These are phyloP conservation scores for Rhodinocichla rosea DNA, from an alignment of 2,113 vertebrate genomes.

Conservation along the genomic window DNA sequence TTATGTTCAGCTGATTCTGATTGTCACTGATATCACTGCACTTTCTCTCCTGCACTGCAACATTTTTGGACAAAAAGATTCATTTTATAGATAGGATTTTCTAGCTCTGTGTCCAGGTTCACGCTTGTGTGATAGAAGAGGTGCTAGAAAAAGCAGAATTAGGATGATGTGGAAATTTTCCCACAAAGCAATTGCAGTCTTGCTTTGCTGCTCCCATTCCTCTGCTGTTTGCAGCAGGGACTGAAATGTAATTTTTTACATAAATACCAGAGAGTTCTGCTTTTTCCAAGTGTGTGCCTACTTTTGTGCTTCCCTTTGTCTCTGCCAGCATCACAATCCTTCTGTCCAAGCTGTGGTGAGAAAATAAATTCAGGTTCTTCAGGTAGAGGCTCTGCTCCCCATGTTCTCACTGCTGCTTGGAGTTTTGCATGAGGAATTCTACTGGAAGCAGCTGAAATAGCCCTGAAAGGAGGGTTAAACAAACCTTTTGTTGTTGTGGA, in stretches of 20 bases:
- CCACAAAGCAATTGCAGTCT: neutral
- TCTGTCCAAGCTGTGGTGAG: neutral
- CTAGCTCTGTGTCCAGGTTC: neutral
- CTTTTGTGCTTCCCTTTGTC: neutral
- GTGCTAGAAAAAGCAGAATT: neutral
- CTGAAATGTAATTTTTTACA: neutral
- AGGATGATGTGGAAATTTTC: neutral
- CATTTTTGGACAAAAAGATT: neutral
- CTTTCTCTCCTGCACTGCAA: neutral
- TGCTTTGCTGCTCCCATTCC: neutral
- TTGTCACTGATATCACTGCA: neutral
- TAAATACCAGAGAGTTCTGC: neutral
- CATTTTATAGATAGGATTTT: neutral
- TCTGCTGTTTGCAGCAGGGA: neutral
- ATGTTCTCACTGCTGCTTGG: neutral
- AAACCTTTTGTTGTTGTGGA: neutral
- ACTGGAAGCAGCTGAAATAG: neutral
- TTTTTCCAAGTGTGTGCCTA: neutral
- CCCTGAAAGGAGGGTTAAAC: neutral
- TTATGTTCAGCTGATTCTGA: neutral
- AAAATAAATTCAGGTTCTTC: neutral
- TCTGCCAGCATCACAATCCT: neutral
- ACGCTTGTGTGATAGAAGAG: neutral
- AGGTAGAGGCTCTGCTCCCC: neutral
- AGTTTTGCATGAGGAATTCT: neutral